These are phyloP conservation scores for Gorsachius magnificus DNA, from an alignment of 2,797 vertebrate genomes.

Conservation along the genomic window DNA sequence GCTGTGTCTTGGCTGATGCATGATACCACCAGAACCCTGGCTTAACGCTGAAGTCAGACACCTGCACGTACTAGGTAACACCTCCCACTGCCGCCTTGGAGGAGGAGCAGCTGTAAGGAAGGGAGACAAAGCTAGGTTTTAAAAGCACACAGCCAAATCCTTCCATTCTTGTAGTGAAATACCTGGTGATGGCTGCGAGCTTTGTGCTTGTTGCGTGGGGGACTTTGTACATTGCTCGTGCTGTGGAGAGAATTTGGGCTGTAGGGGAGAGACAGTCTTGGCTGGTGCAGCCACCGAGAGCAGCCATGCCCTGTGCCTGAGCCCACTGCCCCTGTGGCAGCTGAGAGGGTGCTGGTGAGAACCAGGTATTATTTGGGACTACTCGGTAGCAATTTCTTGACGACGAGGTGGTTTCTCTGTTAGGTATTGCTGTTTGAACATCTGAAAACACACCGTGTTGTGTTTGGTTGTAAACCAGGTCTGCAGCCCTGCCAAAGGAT, in stretches of 20 bases:
- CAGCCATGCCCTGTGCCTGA: background rate
- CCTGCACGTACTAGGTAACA: background rate
- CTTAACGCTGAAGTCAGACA: background rate
- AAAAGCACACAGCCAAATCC: background rate
- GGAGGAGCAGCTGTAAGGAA: background rate
- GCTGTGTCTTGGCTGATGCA: background rate
- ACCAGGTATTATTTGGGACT: background rate
- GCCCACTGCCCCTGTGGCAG: background rate
- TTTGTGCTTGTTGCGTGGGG: background rate
- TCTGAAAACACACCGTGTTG: background rate
- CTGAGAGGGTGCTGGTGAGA: background rate
- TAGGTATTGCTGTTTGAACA: accelerated
- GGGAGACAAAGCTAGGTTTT: background rate
- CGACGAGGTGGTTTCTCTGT: background rate
- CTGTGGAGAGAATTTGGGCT: background rate
- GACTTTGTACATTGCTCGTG: background rate
- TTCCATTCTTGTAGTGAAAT: background rate
- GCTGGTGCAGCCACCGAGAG: background rate
- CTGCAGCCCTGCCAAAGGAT: background rate
- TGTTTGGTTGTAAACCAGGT: background rate
- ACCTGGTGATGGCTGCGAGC: background rate
- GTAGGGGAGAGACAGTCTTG: background rate
- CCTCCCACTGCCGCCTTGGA: background rate
- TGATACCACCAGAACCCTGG: background rate
- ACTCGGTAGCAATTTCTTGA: accelerated